Percentiles rank a stretch among this genome's conserved stretches.
Evolutionary conservation across 1,140 invertebrate genomes (phyloP).

Genomic region (Batillaria attramentaria): DNA sequence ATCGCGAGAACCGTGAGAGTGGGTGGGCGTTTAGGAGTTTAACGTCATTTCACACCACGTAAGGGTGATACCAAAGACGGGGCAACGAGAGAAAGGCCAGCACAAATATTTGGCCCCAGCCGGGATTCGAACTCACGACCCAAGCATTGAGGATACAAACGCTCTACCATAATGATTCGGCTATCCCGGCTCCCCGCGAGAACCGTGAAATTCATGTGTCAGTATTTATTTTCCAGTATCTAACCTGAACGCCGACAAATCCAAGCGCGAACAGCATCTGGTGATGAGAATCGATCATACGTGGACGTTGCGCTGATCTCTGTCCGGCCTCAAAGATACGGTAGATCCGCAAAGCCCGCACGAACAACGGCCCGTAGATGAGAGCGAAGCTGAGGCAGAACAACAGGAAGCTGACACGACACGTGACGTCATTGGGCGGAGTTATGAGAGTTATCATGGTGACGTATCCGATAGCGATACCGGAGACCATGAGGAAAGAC

Average conservation of each 20-base stretch:
- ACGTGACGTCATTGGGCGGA: slow-evolving; percentile 72
- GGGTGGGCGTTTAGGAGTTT: too few relatives aligned
- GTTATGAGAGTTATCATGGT: slow-evolving; percentile 89
- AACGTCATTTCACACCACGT: too few relatives aligned
- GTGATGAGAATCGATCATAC: slow-evolving; percentile 41
- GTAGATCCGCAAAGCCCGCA: slow-evolving; percentile 91
- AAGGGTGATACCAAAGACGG: too few relatives aligned
- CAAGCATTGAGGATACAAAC: too few relatives aligned
- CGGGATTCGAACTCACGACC: too few relatives aligned
- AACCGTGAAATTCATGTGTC: too few relatives aligned
- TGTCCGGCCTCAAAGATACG: slow-evolving; percentile 89
- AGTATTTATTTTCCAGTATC: too few relatives aligned
- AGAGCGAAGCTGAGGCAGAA: slow-evolving; percentile 93
- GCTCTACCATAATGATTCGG: too few relatives aligned
- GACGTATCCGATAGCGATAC: slow-evolving; percentile 90
- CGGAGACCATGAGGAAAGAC: slow-evolving; percentile 87
- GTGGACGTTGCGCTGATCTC: slow-evolving; percentile 41
- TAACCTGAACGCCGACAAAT: slow-evolving; percentile 57
- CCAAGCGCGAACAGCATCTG: slow-evolving; percentile 50
- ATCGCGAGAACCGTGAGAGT: too few relatives aligned
- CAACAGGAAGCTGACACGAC: slow-evolving; percentile 74
- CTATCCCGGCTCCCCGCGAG: too few relatives aligned
- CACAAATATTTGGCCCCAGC: too few relatives aligned
- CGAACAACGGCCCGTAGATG: slow-evolving; percentile 91
- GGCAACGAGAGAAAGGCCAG: too few relatives aligned